A percentile compares a stretch with the other conserved stretches of the same genome.
Conservation (phyloP, 2,888 invertebrate genomes). For the Coleophora deauratella region DNA sequence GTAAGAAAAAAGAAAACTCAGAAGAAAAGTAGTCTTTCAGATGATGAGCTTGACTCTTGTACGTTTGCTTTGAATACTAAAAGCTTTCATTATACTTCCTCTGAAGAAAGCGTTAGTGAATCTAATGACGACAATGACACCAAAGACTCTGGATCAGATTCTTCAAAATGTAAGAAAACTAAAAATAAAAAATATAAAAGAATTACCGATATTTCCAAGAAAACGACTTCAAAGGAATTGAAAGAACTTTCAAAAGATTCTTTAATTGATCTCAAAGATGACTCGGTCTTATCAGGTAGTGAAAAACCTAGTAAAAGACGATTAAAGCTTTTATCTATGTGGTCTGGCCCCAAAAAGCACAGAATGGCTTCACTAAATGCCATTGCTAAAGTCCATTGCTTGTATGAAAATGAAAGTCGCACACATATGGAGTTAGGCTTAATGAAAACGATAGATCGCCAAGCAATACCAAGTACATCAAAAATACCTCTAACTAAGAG, state of each 20-base stretch:
- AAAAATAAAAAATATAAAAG: conserved; percentile 60
- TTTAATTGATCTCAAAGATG: conserved; percentile 56
- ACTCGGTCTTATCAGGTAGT: conserved; percentile 39
- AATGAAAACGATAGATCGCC: conserved; percentile 63
- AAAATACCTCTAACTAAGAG: conserved; percentile 58
- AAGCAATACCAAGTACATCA: conserved; percentile 66
- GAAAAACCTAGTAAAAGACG: conserved; percentile 66
- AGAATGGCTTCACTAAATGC: conserved; percentile 93
- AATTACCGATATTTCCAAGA: conserved; percentile 52
- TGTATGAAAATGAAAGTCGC: conserved; percentile 91
- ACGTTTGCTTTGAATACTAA: conserved; percentile 58
- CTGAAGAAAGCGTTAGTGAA: conserved; percentile 60
- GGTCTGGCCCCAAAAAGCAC: conserved; percentile 86
- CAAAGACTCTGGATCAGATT: conserved; percentile 58
- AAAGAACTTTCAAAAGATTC: conserved; percentile 66
- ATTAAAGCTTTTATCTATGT: conserved; percentile 78
- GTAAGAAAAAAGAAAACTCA: conserved; percentile 41
- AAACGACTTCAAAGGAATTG: conserved; percentile 53
- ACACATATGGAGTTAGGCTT: conserved; percentile 78
- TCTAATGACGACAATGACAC: conserved; percentile 62
- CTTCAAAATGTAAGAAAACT: conserved; percentile 45
- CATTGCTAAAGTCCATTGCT: conserved; percentile 90
- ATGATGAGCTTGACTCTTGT: conserved; percentile 58
- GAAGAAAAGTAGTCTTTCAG: conserved; percentile 45
- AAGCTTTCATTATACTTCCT: conserved; percentile 48